phyloP scores from a whole-genome alignment of 2,113 vertebrate species.

The Corydoras maculifer region DNA sequence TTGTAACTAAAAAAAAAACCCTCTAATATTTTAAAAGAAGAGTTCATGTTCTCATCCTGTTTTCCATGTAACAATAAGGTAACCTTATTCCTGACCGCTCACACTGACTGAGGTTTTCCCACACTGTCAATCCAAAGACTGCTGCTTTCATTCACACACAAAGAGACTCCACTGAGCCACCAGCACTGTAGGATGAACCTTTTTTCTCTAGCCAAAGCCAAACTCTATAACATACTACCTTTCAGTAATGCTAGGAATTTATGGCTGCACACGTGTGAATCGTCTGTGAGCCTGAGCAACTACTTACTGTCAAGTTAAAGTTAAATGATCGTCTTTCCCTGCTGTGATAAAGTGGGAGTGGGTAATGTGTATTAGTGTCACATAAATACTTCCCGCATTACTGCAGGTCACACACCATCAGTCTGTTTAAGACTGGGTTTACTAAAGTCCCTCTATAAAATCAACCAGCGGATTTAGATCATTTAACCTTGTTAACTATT shows the following conservation, averaged over 20 bases:
- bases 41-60: background rate
- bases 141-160: constrained; percentile 52
- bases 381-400: constrained; percentile 1
- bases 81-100: constrained; percentile 52
- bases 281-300: background rate
- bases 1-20: background rate
- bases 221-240: constrained; percentile 17
- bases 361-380: background rate
- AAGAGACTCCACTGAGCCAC: constrained; percentile 50
- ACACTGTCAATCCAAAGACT: constrained; percentile 40
- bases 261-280: constrained; percentile 18
- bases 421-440: background rate
- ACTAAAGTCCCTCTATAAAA: background rate
- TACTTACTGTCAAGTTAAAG: background rate
- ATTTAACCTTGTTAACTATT: no score
- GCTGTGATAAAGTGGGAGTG: background rate
- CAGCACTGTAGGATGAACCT: constrained; percentile 20
- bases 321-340: background rate
- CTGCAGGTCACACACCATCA: background rate
- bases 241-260: constrained; percentile 28
- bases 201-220: constrained; percentile 8
- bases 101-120: constrained; percentile 46
- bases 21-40: background rate
- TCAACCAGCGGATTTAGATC: no score
- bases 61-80: constrained; percentile 41